Base-by-base conservation (phyloP, 64 coral and sea anemone genomes). In the Actinia tenebrosa region DNA sequence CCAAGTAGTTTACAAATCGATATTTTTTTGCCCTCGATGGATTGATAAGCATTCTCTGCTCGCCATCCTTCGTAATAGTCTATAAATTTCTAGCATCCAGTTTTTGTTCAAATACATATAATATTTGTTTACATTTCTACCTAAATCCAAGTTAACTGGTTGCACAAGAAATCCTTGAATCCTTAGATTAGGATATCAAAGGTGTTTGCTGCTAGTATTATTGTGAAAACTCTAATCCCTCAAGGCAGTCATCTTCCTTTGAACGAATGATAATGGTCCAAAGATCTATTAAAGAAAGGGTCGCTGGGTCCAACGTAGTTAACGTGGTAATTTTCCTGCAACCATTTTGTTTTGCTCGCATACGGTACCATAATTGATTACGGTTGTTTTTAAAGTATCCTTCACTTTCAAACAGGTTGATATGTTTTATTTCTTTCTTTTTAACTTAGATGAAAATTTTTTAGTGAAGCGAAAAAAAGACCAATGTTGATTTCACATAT, bases 151-250 rank as follows among this genome's bases (percentile, higher is more conserved):
- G 69, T 75, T 27, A 30, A 75, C 69, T 75, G 69, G 69, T 75
- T 30, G 69, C 79, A 81, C 79, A 53, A 50, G 79, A 81, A 81
- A 45, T 81, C 79, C 46, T 81, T 81, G 79, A 81, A 81, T 81
- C 50, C 79, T 53, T 80, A 80, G 79, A 80, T 80, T 47, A 53
- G 79, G 79, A 8, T 19, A 80, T 80, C 79, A 81, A 45, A 81
- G 50, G 44, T 81, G 44, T 81, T 81, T 81, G 17, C 16, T 81
- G 9, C 44, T 53, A 25, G 79, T 22, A 81, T 81, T 81, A 50
- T 3, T 14, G 79, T 81, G 44, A 53, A 52, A 81, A 20, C 2
- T 53, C 79, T 81, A 53, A 75, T 75, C 69, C 69, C 15, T 75
- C 10, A 42, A 75, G 14, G 10, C 7, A 30, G 3, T 11, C 23